These are phyloP conservation scores for Drosophila lacertosa DNA, from an alignment of 1,140 invertebrate species.

Conservation along the genomic window DNA sequence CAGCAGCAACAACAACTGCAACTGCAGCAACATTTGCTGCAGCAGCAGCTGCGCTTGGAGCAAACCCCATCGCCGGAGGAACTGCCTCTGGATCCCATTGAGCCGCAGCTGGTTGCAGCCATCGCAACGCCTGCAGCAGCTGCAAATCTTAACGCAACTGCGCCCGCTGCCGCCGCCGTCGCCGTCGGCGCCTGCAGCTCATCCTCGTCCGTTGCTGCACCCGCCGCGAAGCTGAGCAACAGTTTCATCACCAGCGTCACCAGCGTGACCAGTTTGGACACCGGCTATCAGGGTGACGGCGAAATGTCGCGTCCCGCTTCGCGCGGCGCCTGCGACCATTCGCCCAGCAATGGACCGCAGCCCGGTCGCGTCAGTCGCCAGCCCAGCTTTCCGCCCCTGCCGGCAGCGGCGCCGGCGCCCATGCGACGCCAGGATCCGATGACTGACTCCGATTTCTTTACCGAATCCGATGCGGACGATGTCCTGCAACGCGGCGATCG, in stretches of 20 bases:
- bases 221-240: conserved; percentile 85
- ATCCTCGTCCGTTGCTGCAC: no score
- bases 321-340: conserved; percentile 89
- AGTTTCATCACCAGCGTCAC: conserved; percentile 93
- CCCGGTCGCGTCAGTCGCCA: conserved; percentile 69
- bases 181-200: not conserved
- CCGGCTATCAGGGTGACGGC: conserved; percentile 93
- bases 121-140: conserved; percentile 53
- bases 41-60: conserved; percentile 85
- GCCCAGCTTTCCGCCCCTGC: conserved; percentile 75
- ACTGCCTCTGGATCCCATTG: conserved; percentile 89
- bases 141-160: conserved; percentile 18
- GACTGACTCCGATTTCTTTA: conserved; percentile 95
- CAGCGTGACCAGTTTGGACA: conserved; percentile 93
- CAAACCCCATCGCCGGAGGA: conserved; percentile 93
- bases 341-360: conserved; percentile 84
- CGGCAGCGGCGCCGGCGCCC: conserved; percentile 42
- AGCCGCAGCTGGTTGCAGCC: conserved; percentile 84
- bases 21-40: conserved; percentile 48
- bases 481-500: conserved; percentile 89
- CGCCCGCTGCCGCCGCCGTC: not conserved
- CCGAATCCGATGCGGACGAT: conserved; percentile 93
- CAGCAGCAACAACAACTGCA: conserved; percentile 50
- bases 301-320: conserved; percentile 92
- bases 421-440: conserved; percentile 89